These are phyloP conservation scores for Linepithema humile DNA, from an alignment of 1,140 invertebrate species.

Conservation along the genomic window DNA sequence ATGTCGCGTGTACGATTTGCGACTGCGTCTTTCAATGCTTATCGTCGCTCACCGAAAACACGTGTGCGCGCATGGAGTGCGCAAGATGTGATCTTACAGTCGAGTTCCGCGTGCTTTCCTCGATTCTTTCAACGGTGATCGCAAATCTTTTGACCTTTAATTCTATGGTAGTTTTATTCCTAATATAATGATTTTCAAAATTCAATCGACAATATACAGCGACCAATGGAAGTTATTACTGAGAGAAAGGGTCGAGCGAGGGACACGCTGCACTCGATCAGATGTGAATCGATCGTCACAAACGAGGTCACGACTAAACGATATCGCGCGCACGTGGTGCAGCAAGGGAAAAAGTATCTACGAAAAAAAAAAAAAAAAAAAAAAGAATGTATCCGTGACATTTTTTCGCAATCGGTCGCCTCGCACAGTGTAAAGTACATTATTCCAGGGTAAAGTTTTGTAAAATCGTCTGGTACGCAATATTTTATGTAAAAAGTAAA, in stretches of 20 bases:
- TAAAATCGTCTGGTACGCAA: conserved; percentile 79
- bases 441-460: conserved; percentile 67
- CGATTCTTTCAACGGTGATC: conserved; percentile 34
- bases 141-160: too few relatives aligned
- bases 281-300: conserved; percentile 17
- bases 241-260: conserved; percentile 12
- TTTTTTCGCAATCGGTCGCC: conserved; percentile 50
- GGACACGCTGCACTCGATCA: conserved; percentile 43
- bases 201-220: conserved; percentile 24
- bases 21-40: conserved; percentile 66
- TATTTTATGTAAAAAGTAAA: conserved; percentile 78
- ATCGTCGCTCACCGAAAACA: conserved; percentile 62
- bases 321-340: not conserved
- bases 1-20: conserved; percentile 56
- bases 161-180: too few relatives aligned
- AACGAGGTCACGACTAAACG: not conserved
- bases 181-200: not conserved
- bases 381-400: not conserved
- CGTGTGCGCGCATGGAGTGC: conserved; percentile 29
- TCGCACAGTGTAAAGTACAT: conserved; percentile 38
- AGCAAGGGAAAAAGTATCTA: not conserved
- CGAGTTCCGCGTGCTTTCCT: not conserved
- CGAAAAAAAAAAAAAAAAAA: not conserved
- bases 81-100: conserved; percentile 38
- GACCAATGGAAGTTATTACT: not conserved